phyloP scores from a whole-genome alignment of 2,888 invertebrate genomes.

The Xanthorhoe designata region DNA sequence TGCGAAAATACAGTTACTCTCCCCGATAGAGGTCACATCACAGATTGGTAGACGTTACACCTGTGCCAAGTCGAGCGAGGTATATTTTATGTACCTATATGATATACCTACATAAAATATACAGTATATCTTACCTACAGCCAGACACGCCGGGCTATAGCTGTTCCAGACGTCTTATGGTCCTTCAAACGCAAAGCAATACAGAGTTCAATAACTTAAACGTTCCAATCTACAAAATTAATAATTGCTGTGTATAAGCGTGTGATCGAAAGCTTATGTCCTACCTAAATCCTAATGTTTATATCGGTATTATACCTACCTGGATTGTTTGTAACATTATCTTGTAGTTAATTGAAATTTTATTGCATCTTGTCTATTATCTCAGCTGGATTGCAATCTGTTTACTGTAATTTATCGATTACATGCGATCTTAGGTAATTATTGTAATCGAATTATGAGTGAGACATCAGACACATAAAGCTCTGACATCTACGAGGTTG shows the following conservation, averaged over 20 bases:
- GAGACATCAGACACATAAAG: too few relatives aligned
- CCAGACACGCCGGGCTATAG: not conserved
- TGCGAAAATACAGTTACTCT: constrained; percentile 37
- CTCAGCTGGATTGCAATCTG: not conserved
- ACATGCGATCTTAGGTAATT: not conserved
- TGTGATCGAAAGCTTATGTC: not conserved
- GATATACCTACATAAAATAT: too few relatives aligned
- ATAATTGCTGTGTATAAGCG: not conserved
- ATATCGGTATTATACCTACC: not conserved
- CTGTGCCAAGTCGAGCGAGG: constrained; percentile 5
- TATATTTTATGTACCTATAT: not conserved
- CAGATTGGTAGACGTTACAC: constrained; percentile 24
- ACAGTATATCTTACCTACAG: too few relatives aligned
- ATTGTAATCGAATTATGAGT: not conserved
- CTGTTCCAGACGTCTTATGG: constrained; percentile 19
- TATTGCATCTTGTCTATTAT: not conserved
- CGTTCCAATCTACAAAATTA: constrained; percentile 6
- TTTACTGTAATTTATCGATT: not conserved
- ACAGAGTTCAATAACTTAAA: constrained; percentile 22
- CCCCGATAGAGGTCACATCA: constrained; percentile 36
- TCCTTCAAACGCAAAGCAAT: constrained; percentile 18
- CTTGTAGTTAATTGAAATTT: not conserved
- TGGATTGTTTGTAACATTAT: constrained; percentile 5
- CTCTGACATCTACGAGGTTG: constrained; percentile 37
- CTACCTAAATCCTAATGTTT: too few relatives aligned